A percentile compares a stretch with the other conserved stretches of the same genome.
phyloP scores from a whole-genome alignment of 2,113 vertebrate genomes.

The Fregetta grallaria region DNA sequence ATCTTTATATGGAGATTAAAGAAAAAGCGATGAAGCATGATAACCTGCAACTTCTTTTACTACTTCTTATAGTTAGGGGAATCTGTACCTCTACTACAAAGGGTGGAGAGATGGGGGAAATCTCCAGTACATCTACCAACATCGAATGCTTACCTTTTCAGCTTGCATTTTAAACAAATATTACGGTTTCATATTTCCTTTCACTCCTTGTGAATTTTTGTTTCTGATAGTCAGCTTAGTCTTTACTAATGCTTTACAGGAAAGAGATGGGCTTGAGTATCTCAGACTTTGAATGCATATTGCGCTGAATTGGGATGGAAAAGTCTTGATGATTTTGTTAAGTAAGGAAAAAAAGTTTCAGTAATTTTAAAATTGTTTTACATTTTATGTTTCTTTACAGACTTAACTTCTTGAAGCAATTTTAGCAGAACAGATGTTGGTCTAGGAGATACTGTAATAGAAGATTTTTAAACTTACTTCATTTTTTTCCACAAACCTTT shows the following conservation, averaged over 20 bases:
- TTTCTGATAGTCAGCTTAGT: neutral
- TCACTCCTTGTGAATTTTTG: neutral
- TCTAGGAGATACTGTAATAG: neutral
- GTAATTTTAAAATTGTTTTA: neutral
- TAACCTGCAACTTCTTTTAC: neutral
- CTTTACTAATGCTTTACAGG: neutral
- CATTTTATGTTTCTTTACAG: neutral
- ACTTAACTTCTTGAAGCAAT: neutral
- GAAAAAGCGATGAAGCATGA: neutral
- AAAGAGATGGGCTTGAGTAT: neutral
- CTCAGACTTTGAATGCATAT: neutral
- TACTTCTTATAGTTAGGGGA: neutral
- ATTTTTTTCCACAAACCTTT: neutral
- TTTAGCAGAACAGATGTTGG: neutral
- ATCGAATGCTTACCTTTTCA: neutral
- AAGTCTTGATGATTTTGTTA: neutral
- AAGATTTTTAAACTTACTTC: neutral
- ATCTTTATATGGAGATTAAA: constrained; percentile 14
- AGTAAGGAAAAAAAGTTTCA: accelerated
- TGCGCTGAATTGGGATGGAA: neutral
- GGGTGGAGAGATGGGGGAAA: neutral
- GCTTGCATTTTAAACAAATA: neutral
- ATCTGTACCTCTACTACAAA: neutral
- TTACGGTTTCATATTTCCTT: neutral
- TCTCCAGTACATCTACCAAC: neutral